Evolutionary conservation across 2,888 invertebrate genomes (phyloP).

Genomic region (Cantharis lateralis): DNA sequence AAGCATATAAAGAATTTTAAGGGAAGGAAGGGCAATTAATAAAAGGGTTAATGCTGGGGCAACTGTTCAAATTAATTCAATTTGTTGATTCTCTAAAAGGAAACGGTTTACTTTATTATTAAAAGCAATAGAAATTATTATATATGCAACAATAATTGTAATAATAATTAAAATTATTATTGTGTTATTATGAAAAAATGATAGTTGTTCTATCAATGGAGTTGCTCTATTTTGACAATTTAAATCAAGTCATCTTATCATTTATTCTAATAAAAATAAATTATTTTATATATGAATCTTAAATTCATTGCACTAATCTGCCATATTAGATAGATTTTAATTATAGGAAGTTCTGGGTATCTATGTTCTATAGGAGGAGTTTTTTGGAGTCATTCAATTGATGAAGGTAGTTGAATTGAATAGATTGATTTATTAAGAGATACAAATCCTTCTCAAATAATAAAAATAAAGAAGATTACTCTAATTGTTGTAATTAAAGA

Average conservation of each 20-base stretch:
- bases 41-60: slow-evolving; percentile 65
- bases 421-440: slow-evolving; percentile 60
- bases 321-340: slow-evolving; percentile 66
- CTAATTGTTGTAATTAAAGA: slow-evolving; percentile 66
- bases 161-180: slow-evolving; percentile 67
- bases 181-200: slow-evolving; percentile 67
- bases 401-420: slow-evolving; percentile 59
- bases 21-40: slow-evolving; percentile 66
- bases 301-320: slow-evolving; percentile 67
- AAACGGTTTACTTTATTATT: slow-evolving; percentile 64
- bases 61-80: slow-evolving; percentile 70
- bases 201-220: slow-evolving; percentile 69
- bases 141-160: slow-evolving; percentile 63
- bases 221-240: slow-evolving; percentile 66
- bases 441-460: slow-evolving; percentile 66
- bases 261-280: slow-evolving; percentile 63
- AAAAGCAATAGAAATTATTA: slow-evolving; percentile 62
- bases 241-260: slow-evolving; percentile 64
- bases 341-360: slow-evolving; percentile 63
- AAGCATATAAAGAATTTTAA: slow-evolving; percentile 64
- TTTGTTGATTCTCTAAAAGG: slow-evolving; percentile 63
- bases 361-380: slow-evolving; percentile 64
- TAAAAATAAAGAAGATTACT: slow-evolving; percentile 64
- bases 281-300: slow-evolving; percentile 70
- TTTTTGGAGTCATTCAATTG: slow-evolving; percentile 67